A percentile compares a stretch with the other conserved stretches of the same genome.
Conservation (phyloP, 92 coral and sea anemone species). For the Siderastrea siderea region DNA sequence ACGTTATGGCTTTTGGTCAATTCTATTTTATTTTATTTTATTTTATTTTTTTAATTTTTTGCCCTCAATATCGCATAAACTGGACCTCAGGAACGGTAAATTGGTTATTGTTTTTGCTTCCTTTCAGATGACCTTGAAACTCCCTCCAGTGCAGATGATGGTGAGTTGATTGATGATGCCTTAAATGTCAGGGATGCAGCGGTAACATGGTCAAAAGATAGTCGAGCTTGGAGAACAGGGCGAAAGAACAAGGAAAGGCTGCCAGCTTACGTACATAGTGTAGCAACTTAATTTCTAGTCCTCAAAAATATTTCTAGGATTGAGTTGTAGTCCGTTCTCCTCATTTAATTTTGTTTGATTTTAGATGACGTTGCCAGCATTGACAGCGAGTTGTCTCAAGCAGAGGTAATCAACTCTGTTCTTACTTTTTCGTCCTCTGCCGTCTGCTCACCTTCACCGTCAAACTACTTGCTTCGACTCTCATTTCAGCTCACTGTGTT, state of each 20-base stretch:
- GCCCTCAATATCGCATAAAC: not conserved
- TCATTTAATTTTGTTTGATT: not conserved
- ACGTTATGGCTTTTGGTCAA: too few relatives aligned
- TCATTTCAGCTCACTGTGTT: not conserved
- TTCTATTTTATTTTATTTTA: too few relatives aligned
- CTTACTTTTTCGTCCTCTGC: not conserved
- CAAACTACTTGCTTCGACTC: not conserved
- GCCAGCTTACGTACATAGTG: too few relatives aligned
- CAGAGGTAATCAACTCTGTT: slow-evolving; percentile 5
- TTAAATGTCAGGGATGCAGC: not conserved
- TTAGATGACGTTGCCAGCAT: slow-evolving; percentile 37
- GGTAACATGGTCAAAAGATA: too few relatives aligned
- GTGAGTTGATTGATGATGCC: slow-evolving; percentile 37
- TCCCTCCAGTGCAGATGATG: slow-evolving; percentile 71
- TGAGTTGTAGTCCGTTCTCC: too few relatives aligned
- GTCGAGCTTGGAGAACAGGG: too few relatives aligned
- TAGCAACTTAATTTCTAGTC: too few relatives aligned
- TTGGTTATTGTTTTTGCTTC: not conserved
- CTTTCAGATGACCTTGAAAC: slow-evolving; percentile 77
- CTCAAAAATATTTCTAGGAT: too few relatives aligned
- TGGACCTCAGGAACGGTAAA: too few relatives aligned
- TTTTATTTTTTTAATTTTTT: too few relatives aligned
- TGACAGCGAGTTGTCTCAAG: slow-evolving; percentile 37
- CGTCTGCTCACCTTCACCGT: not conserved
- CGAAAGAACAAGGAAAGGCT: too few relatives aligned